Base-by-base conservation (phyloP, 2,888 invertebrate genomes). In the Dryadula phaetusa region DNA sequence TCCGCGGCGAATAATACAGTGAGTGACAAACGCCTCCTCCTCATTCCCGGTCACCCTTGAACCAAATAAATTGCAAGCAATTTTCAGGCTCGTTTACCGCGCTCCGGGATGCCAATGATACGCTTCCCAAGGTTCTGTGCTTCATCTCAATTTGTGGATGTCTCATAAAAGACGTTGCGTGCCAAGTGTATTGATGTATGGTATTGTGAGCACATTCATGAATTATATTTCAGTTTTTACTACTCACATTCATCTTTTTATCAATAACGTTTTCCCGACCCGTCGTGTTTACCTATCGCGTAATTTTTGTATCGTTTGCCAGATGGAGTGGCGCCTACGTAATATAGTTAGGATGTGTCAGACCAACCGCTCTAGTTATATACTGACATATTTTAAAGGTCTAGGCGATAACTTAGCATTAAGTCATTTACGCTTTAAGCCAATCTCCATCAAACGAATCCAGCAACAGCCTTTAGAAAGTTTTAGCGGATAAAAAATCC, bases 11-110 rank as follows among this genome's bases (percentile, higher is more conserved):
- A 87, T 86, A 87, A 87, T 87, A 88, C 82, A 88, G 84, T 82
- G 85, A 86, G 86, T 89, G 88, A 87, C 86, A 87, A 89, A 86
- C 84, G 85, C 83, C 81, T 82, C 81, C 85, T 83, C 85, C 87
- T 86, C 85, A 85, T 86, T 86, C 85, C 78, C 84, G 88, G 87
- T 87, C 86, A 88, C 86, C 86, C 88, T 85, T 85, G 87, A 88
- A 88, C 84, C 82, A 83, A 85, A 89, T 88, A 91, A 88, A 90
- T 90, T 88, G 88, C 82, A 74, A 77, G 84, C 86, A 87, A 90
- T 90, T 90, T 90, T 88, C 86, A 84, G 87, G 84, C 79, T 87
- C 87, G 85, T 89, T 88, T 86, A 81, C 86, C 76, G 85, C 88
- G 86, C 85, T 80, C 82, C 85, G 86, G 86, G 85, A 82, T 81